Conservation (phyloP, 2,888 invertebrate genomes). For the Torymus auratus region DNA sequence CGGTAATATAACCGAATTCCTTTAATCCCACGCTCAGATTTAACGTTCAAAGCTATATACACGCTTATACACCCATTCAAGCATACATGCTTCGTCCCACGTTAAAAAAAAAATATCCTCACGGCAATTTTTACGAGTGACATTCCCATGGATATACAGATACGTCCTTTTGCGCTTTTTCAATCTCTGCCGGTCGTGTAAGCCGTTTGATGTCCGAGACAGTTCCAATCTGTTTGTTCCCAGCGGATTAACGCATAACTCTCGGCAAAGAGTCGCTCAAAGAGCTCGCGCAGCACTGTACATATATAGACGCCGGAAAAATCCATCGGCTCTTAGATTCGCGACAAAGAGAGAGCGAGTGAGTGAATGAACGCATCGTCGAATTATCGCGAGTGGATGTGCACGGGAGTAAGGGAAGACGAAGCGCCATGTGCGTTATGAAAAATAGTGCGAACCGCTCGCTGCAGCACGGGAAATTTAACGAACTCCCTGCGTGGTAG, state of each 20-base stretch:
- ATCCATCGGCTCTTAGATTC: not conserved
- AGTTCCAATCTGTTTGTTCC: slow-evolving; percentile 10
- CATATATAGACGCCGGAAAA: not conserved
- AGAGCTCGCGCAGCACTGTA: not conserved
- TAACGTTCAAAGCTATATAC: too few species aligned
- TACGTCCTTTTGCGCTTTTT: not conserved
- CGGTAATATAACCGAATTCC: too few species aligned
- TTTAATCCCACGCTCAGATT: too few species aligned
- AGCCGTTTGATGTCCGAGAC: slow-evolving; percentile 28
- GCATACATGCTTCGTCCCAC: too few species aligned
- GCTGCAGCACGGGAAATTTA: too few species aligned
- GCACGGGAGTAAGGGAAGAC: too few species aligned
- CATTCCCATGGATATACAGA: not conserved
- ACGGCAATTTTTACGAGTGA: not conserved
- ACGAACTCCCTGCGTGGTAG: too few species aligned
- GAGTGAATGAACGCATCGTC: slow-evolving; percentile 4
- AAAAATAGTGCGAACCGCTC: too few species aligned
- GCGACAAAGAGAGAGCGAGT: not conserved
- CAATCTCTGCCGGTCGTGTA: not conserved
- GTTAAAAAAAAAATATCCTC: too few species aligned
- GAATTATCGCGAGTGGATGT: slow-evolving; percentile 29
- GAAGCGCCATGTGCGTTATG: too few species aligned
- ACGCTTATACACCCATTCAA: too few species aligned
- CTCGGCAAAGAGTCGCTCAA: not conserved
- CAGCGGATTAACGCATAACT: not conserved